phyloP scores from a whole-genome alignment of 2,113 vertebrate genomes.

The Ctenodactylus gundi region DNA sequence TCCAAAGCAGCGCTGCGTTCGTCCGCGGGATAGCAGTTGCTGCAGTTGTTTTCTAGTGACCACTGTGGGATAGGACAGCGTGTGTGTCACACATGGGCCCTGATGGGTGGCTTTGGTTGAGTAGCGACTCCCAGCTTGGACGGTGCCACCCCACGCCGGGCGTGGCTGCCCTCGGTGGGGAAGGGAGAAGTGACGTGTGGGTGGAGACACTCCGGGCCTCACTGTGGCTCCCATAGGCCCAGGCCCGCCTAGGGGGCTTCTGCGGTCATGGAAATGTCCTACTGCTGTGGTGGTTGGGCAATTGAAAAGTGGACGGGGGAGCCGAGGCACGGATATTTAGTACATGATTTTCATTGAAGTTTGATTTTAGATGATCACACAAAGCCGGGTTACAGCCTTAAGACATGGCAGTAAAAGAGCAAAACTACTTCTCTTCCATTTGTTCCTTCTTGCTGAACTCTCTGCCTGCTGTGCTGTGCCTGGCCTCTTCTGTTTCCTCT shows the following conservation, averaged over 20 bases:
- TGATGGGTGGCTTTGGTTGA: not conserved
- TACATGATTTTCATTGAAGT: not conserved
- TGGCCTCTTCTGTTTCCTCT: not conserved
- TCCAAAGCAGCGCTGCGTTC: not conserved
- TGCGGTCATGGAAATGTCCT: no score
- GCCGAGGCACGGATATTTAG: not conserved
- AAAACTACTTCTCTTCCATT: not conserved
- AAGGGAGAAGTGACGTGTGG: not conserved
- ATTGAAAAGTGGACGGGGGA: not conserved
- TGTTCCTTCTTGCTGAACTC: not conserved
- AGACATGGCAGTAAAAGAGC: not conserved
- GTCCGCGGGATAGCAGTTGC: not conserved
- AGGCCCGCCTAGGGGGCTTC: not conserved
- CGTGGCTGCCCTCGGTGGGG: not conserved
- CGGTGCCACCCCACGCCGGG: not conserved
- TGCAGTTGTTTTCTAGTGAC: not conserved
- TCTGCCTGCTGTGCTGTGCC: not conserved
- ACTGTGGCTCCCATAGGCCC: fast-evolving
- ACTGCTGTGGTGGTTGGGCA: fast-evolving
- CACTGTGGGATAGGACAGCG: no score
- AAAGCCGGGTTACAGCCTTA: no score
- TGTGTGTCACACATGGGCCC: no score
- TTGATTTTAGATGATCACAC: not conserved
- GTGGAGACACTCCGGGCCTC: not conserved
- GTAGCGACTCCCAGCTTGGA: not conserved